These are phyloP conservation scores for Xylocopa sonorina DNA, from an alignment of 1,140 invertebrate species.

Conservation along the genomic window DNA sequence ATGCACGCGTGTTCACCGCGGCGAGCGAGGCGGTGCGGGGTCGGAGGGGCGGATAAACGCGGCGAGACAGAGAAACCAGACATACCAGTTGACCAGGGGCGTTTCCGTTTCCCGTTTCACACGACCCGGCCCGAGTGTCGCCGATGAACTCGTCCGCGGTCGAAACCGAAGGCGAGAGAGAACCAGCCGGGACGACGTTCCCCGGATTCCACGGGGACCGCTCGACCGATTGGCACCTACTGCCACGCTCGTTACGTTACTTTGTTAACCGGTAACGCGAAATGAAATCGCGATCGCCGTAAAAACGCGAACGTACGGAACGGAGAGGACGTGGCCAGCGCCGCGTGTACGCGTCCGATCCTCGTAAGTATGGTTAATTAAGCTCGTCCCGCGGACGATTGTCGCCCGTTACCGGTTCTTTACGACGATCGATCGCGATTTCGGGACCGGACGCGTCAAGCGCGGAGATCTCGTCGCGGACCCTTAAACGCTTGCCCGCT, in stretches of 20 bases:
- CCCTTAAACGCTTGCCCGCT: too few species aligned
- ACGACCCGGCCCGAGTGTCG: conserved; percentile 58
- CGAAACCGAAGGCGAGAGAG: conserved; percentile 28
- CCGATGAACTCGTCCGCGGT: conserved; percentile 57
- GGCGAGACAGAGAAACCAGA: conserved; percentile 21
- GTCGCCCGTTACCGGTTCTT: conserved; percentile 32
- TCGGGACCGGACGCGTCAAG: conserved; percentile 34
- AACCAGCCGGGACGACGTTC: conserved; percentile 55
- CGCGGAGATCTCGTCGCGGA: too few species aligned
- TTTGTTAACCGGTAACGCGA: conserved; percentile 41
- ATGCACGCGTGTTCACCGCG: conserved; percentile 41
- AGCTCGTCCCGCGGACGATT: conserved; percentile 15
- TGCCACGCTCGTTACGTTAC: conserved; percentile 50
- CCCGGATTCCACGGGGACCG: conserved; percentile 50
- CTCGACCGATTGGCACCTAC: conserved; percentile 57
- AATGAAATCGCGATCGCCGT: conserved; percentile 44
- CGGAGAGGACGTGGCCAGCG: conserved; percentile 13
- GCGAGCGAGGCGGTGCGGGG: too few species aligned
- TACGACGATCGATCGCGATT: conserved; percentile 41
- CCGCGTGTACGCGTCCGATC: not conserved
- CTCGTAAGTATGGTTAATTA: conserved; percentile 51
- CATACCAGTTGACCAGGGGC: conserved; percentile 58
- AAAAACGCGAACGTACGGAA: conserved; percentile 52
- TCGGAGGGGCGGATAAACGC: conserved; percentile 1
- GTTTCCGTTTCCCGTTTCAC: conserved; percentile 68